phyloP scores from a whole-genome alignment of 2,797 vertebrate genomes.

The Galago senegalensis region DNA sequence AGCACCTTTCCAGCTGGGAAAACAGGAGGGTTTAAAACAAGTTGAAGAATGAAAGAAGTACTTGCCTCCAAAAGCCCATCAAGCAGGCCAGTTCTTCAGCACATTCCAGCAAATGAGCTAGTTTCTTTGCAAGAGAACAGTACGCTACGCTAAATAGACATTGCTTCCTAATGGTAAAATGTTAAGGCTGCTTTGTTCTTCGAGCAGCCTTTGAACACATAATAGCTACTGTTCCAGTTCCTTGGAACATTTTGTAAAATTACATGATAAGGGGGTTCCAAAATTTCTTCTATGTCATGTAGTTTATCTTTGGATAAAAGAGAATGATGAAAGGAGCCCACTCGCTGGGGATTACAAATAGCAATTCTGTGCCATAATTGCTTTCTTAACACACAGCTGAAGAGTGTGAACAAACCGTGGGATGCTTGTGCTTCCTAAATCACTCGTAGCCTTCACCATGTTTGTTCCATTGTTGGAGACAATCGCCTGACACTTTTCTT shows the following conservation, averaged over 20 bases:
- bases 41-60: neutral
- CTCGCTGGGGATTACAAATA: neutral
- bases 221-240: conserved; percentile 45
- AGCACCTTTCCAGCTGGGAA: neutral
- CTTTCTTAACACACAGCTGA: neutral
- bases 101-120: neutral
- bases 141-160: neutral
- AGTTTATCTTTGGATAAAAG: conserved; percentile 60
- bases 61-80: neutral
- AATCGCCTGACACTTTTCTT: conserved; percentile 28
- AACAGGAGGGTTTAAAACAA: neutral
- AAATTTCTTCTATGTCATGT: conserved; percentile 11
- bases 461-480: neutral
- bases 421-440: neutral
- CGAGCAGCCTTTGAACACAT: neutral
- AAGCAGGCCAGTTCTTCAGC: neutral
- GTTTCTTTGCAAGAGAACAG: neutral
- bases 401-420: neutral
- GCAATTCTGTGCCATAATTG: neutral
- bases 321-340: neutral
- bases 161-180: neutral
- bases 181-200: conserved; percentile 10
- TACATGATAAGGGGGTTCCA: neutral
- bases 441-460: neutral
- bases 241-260: conserved; percentile 59